These are phyloP conservation scores for Morone chrysops DNA, from an alignment of 2,113 vertebrate species.

Conservation along the genomic window DNA sequence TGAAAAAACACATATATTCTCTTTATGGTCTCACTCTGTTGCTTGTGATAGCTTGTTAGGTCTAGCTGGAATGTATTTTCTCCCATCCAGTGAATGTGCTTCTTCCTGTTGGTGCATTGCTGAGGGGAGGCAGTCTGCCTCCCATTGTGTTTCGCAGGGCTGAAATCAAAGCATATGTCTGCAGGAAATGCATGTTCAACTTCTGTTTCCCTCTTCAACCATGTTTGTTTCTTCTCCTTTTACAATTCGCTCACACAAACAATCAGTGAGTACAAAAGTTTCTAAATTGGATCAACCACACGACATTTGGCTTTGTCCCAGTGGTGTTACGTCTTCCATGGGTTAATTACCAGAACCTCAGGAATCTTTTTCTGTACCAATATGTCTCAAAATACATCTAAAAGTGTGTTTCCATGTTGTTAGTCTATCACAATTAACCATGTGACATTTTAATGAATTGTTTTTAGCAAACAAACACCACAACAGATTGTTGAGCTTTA, in stretches of 20 bases:
- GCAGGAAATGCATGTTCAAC: conserved; percentile 80
- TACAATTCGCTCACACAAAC: conserved; percentile 33
- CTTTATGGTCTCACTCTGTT: conserved; percentile 54
- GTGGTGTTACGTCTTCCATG: conserved; percentile 4
- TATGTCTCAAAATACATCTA: background rate
- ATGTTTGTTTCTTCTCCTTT: conserved; percentile 58
- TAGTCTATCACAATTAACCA: background rate
- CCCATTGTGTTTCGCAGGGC: conserved; percentile 78
- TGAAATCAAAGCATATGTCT: conserved; percentile 80
- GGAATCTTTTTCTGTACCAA: background rate
- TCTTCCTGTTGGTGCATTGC: conserved; percentile 78
- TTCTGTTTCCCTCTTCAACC: conserved; percentile 67
- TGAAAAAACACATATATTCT: conserved; percentile 23
- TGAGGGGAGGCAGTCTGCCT: conserved; percentile 60
- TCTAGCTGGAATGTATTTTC: conserved; percentile 75
- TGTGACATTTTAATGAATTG: background rate
- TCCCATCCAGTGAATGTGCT: conserved; percentile 67
- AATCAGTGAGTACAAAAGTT: conserved; percentile 52
- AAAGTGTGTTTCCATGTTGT: background rate
- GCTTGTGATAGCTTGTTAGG: conserved; percentile 27
- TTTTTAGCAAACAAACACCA: conserved; percentile 21
- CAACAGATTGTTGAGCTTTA: conserved; percentile 40
- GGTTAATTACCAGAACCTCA: conserved; percentile 27
- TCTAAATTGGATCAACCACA: conserved; percentile 44
- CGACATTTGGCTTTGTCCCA: conserved; percentile 37